These are phyloP conservation scores for Petromus typicus DNA, from an alignment of 2,113 vertebrate species.

Conservation along the genomic window DNA sequence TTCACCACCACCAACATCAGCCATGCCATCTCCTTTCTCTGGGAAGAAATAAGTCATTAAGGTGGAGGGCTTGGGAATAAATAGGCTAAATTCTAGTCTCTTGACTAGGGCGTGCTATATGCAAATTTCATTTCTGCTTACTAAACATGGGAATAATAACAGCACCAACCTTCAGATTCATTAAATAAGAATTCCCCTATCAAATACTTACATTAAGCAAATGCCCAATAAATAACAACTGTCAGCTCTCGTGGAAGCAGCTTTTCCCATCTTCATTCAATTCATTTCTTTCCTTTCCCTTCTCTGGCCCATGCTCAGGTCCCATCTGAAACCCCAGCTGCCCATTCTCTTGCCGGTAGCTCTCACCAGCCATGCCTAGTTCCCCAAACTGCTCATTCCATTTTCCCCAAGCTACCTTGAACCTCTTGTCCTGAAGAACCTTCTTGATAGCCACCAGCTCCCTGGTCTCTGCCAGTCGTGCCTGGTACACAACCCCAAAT, in stretches of 20 bases:
- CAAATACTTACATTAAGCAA: not conserved
- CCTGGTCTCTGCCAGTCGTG: slow-evolving; percentile 93
- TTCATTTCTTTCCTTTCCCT: not conserved
- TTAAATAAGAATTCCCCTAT: not conserved
- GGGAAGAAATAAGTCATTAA: not conserved
- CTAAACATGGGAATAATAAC: not conserved
- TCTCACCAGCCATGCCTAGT: not conserved
- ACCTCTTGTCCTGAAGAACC: slow-evolving; percentile 96
- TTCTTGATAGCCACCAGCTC: slow-evolving; percentile 98
- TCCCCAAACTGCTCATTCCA: not conserved
- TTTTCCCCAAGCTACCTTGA: slow-evolving; percentile 88
- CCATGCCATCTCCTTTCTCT: not conserved
- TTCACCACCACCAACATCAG: not conserved
- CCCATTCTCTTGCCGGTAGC: not conserved
- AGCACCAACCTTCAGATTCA: not conserved
- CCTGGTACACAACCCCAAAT: slow-evolving; percentile 97
- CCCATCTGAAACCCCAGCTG: not conserved
- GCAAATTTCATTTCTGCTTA: not conserved
- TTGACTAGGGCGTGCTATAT: not conserved
- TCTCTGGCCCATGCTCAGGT: not conserved
- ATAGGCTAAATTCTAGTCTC: not conserved
- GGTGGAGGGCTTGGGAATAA: not conserved
- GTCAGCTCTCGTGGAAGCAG: not conserved
- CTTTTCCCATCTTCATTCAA: not conserved
- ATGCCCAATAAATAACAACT: not conserved